Evolutionary conservation across 2,113 vertebrate genomes (phyloP), one percentile per base, ranked within the genome.

Genomic region (Xyliphius kryptos): DNA sequence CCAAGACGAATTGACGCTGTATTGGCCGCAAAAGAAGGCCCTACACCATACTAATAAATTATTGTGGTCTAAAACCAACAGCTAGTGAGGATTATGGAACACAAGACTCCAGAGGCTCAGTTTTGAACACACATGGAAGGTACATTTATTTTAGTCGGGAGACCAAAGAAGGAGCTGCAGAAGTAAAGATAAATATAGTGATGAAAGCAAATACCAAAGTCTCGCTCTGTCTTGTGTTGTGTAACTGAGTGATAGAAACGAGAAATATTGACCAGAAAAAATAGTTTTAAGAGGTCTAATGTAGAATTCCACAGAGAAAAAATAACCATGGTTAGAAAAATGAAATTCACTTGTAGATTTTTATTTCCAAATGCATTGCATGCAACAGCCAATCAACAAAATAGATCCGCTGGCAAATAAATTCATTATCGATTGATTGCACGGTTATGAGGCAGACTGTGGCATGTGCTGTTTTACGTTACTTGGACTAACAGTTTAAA

Each of bases 171-270:
- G 8, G 12, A 40, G 22, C 21, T 57, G 38, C 38, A 14, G 38
- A 41, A 20, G 12, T 56, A 16, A 21, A 41, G 37, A 41, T 9
- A 20, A 57, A 19, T 43, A 8, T 13, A 21, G 55, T 43, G 41
- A 22, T 43, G 44, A 44, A 11, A 57, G 55, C 19, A 43, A 1
- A 43, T 6, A 57, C 7, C 55, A 57, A 57, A 57, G 14, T 57
- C 15, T n/a, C 13, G 2, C 3, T 19, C n/a, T 44, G 13, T 44
- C 22, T 43, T 38, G 38, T 57, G 19, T 43, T 44, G 20, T 15
- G 19, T 2, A 21, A 43, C n/a, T n/a, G n/a, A n/a, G 36, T 43
- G 13, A 9, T 19, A 19, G 55, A 16, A 32, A 16, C 21, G 13
- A 41, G 16, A 36, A 20, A 41, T 14, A 41, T 6, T 41, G 38